Conservation (phyloP, 2,888 invertebrate species). For the Agrochola circellaris region DNA sequence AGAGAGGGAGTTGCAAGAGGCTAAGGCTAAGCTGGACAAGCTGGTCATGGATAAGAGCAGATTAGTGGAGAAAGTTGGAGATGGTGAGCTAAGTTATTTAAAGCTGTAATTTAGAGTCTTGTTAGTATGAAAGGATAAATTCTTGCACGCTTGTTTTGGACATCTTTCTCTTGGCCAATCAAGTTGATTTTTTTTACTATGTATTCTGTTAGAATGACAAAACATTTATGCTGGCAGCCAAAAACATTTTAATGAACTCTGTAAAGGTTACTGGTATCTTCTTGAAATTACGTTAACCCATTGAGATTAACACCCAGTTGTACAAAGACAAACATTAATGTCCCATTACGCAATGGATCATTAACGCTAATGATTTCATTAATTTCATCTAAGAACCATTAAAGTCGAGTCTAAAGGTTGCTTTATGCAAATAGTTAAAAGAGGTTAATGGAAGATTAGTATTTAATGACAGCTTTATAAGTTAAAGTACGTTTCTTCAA, state of each 20-base stretch:
- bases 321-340: too few species aligned
- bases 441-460: too few species aligned
- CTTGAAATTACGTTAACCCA: too few species aligned
- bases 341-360: too few species aligned
- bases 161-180: background rate
- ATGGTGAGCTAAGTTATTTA: constrained; percentile 79
- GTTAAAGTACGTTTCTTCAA: too few species aligned
- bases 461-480: too few species aligned
- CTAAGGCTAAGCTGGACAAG: constrained; percentile 88
- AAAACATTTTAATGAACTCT: background rate
- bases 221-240: background rate
- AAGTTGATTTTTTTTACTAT: background rate
- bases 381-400: too few species aligned
- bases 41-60: constrained; percentile 85
- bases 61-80: constrained; percentile 85
- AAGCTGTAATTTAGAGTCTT: background rate
- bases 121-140: background rate
- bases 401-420: too few species aligned
- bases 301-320: too few species aligned
- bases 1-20: constrained; percentile 87
- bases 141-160: background rate
- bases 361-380: too few species aligned
- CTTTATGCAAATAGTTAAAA: too few species aligned
- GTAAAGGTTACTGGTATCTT: background rate
- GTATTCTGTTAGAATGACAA: background rate